Percentiles rank a stretch among this genome's conserved stretches.
Evolutionary conservation across 2,113 vertebrate genomes (phyloP).

Genomic region (Sorex araneus): DNA sequence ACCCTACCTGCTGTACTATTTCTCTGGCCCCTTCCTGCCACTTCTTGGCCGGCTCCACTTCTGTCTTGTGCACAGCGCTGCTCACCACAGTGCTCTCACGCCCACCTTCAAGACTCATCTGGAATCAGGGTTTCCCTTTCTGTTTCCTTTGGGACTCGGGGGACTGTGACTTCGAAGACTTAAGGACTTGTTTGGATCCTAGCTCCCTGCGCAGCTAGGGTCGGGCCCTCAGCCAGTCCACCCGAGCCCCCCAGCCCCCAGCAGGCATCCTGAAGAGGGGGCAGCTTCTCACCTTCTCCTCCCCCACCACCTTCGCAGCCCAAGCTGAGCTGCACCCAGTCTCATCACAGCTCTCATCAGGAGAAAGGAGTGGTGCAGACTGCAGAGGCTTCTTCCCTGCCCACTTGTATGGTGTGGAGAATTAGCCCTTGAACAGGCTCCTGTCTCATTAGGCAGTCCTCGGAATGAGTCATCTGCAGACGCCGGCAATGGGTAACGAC

Average conservation of each 20-base stretch:
- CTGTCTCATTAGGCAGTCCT: slow-evolving; percentile 57
- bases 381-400: slow-evolving; percentile 42
- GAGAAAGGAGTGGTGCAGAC: slow-evolving; percentile 52
- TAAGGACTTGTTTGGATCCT: slow-evolving; percentile 17
- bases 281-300: background rate
- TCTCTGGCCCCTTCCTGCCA: too few species aligned
- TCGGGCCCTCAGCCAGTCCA: too few species aligned
- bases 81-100: too few species aligned
- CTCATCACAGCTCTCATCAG: slow-evolving; percentile 47
- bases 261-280: background rate
- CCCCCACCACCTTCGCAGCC: background rate
- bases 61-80: too few species aligned
- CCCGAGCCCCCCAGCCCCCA: too few species aligned
- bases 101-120: too few species aligned
- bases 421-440: slow-evolving; percentile 65
- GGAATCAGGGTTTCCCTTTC: background rate
- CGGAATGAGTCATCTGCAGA: slow-evolving; percentile 61
- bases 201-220: background rate
- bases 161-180: slow-evolving; percentile 25
- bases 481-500: slow-evolving; percentile 56
- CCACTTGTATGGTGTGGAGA: slow-evolving; percentile 56
- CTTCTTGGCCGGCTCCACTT: too few species aligned
- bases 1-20: too few species aligned
- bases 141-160: slow-evolving; percentile 1
- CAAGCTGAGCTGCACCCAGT: slow-evolving; percentile 30